Evolutionary conservation across 2,888 invertebrate species (phyloP).

Genomic region (Diachrysia chrysitis): DNA sequence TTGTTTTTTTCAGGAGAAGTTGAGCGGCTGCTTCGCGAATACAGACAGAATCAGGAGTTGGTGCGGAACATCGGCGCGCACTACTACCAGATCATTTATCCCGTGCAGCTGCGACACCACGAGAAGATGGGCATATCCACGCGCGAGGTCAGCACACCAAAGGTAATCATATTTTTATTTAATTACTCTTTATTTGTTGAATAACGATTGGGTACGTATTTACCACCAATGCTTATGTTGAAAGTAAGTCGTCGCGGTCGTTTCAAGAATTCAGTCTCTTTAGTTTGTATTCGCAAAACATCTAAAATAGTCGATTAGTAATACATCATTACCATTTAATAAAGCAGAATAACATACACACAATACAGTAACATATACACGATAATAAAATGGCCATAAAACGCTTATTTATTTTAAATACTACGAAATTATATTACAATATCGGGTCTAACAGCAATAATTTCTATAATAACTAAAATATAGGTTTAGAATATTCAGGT

Average conservation of each 20-base stretch:
- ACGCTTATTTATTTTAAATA: no score
- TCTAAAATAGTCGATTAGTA: no score
- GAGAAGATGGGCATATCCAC: conserved; percentile 99
- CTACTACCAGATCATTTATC: conserved; percentile 98
- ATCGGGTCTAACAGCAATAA: conserved; percentile 14
- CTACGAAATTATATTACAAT: neutral
- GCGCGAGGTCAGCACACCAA: conserved; percentile 95
- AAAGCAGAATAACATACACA: no score
- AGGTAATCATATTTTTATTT: conserved; percentile 89
- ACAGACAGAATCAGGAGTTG: conserved; percentile 97
- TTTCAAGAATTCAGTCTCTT: no score
- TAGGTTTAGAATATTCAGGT: conserved; percentile 21
- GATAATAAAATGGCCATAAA: no score
- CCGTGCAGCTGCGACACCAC: conserved; percentile 97
- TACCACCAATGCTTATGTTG: no score
- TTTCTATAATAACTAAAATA: conserved; percentile 25
- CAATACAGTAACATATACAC: no score
- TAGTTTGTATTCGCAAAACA: no score
- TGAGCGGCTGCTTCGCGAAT: conserved; percentile 96
- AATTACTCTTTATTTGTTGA: no score
- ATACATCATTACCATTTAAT: no score
- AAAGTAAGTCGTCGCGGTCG: no score
- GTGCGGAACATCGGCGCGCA: conserved; percentile 97
- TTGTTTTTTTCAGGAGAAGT: conserved; percentile 92
- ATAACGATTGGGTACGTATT: no score